Evolutionary conservation across 2,113 vertebrate genomes (phyloP), one percentile per base, ranked within the genome.

Genomic region (Microtus ochrogaster): DNA sequence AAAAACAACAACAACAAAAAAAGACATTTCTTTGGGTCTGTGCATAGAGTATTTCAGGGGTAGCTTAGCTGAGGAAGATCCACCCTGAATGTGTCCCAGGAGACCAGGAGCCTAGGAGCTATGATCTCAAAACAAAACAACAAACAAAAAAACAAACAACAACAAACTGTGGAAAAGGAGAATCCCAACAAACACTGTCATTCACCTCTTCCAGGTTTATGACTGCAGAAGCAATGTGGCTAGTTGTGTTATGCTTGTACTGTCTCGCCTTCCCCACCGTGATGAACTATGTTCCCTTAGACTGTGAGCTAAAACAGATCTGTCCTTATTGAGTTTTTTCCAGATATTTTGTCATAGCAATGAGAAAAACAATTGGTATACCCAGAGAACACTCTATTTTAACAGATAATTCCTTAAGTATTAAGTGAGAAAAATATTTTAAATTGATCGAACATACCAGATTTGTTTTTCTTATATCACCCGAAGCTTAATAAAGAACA

Each of bases 381-480:
- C 7, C 30, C n/a, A n/a, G n/a, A 44, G 3, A 82, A 17, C 24
- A 63, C 0, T 91, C 1, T 87, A 66, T 66, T 70, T 90, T 83
- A 66, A 68, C 72, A 44, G n/a, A 47, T 55, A 91, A 52, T 55
- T 87, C 17, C 26, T 87, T 58, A 83, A 73, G 30, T 83, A 5
- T 73, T 88, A 90, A 21, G 47, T 85, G 13, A 86, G 44, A 49
- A 77, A 89, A 92, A 93, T 28, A 85, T 81, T 10, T 81, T 7
- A 63, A 81, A 81, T 73, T 92, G 24, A 52, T 84, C 89, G 73
- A 94, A n/a, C 13, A 90, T 41, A 91, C 85, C 2, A 65, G 79
- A 39, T 65, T 84, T 4, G 28, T 33, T 84, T 66, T 83, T 93
- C 91, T 9, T 4, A 39, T 44, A 79, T 13, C 4, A 89, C 22